Evolutionary conservation across 2,888 invertebrate genomes (phyloP).

Genomic region (Melinopterus prodromus): DNA sequence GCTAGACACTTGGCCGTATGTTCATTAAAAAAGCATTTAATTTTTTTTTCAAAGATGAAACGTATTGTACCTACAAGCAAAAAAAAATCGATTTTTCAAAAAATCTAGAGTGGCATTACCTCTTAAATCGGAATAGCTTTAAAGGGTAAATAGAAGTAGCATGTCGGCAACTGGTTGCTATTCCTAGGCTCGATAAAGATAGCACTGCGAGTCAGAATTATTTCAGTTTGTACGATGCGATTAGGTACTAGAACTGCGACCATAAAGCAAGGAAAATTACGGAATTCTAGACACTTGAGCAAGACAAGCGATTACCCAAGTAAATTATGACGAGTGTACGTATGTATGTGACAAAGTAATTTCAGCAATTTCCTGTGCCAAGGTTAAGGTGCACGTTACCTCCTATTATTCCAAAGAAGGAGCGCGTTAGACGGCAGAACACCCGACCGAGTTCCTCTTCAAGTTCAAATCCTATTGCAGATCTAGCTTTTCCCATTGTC

Average conservation of each 20-base stretch:
- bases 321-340: background rate
- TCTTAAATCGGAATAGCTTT: no score
- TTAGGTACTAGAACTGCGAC: background rate
- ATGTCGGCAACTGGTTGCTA: no score
- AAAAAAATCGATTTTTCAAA: no score
- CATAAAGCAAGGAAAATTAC: background rate
- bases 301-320: background rate
- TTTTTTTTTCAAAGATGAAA: no score
- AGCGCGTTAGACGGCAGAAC: background rate
- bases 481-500: slow-evolving; percentile 4
- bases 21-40: no score
- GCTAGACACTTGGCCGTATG: no score
- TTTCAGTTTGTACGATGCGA: no score
- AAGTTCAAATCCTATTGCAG: slow-evolving; percentile 4
- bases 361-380: background rate
- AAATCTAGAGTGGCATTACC: no score
- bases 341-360: background rate
- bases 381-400: slow-evolving; percentile 4
- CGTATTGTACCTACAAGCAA: no score
- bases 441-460: background rate
- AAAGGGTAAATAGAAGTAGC: no score
- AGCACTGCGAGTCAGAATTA: no score
- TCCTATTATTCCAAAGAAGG: background rate
- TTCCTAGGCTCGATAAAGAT: no score
- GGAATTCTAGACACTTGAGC: background rate